Percentiles rank a stretch among this genome's conserved stretches.
phyloP scores from a whole-genome alignment of 1,140 invertebrate genomes.

The Pseudomyrmex flavicornis region DNA sequence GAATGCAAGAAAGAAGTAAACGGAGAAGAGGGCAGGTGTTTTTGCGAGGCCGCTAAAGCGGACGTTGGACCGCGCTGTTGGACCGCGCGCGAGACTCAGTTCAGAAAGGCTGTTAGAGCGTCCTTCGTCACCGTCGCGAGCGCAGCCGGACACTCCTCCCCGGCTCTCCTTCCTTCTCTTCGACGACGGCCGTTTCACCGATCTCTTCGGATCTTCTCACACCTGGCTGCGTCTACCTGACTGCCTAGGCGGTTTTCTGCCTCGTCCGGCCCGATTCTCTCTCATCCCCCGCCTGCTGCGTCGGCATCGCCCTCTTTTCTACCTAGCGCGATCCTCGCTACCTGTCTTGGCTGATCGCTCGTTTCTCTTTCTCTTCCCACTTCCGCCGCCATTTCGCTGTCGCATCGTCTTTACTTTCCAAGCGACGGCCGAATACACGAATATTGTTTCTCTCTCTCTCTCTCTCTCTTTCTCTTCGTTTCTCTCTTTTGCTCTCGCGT shows the following conservation, averaged over 20 bases:
- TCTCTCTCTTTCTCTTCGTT: conserved; percentile 11
- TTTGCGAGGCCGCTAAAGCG: conserved; percentile 67
- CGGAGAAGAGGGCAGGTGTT: conserved; percentile 74
- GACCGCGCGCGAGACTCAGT: conserved; percentile 67
- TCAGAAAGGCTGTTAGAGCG: conserved; percentile 76
- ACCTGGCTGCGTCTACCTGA: conserved; percentile 75
- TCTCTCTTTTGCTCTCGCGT: neutral
- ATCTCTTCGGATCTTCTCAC: conserved; percentile 77
- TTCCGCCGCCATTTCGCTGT: conserved; percentile 44
- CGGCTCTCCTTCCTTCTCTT: conserved; percentile 54
- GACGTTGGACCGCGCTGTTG: conserved; percentile 64
- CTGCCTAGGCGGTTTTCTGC: conserved; percentile 71
- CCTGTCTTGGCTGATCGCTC: conserved; percentile 66
- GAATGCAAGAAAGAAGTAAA: conserved; percentile 17
- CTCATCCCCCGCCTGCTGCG: conserved; percentile 59
- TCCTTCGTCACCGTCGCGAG: conserved; percentile 70
- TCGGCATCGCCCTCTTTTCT: conserved; percentile 22
- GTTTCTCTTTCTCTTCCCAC: conserved; percentile 44
- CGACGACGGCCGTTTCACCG: conserved; percentile 68
- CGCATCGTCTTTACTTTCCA: conserved; percentile 40
- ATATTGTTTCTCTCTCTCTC: conserved; percentile 63
- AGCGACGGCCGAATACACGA: conserved; percentile 45
- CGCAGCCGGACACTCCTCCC: conserved; percentile 54
- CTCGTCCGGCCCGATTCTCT: conserved; percentile 63
- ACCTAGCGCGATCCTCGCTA: conserved; percentile 50